Evolutionary conservation across 2,888 invertebrate genomes (phyloP), one percentile per base, ranked within the genome.

Genomic region (Hypsopygia costalis): DNA sequence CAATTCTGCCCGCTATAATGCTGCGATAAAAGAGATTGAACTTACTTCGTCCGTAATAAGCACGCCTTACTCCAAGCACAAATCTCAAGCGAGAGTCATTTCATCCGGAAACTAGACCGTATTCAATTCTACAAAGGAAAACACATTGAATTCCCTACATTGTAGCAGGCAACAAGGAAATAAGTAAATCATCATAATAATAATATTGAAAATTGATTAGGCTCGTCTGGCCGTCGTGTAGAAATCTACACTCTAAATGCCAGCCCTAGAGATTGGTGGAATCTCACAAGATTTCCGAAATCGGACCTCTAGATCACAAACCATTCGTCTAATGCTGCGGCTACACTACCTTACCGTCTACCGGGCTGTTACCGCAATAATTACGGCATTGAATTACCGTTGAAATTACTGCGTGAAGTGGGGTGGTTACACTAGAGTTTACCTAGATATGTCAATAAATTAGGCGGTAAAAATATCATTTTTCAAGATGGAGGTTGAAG

Each of bases 1-100:
- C 76, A 75, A 78, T 82, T 77, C 77, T 69, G 64, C 62, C 55
- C 56, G 71, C 77, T 78, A 73, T 82, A 83, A 81, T 73, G 68
- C 74, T 54, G 51, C 81, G 79, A 85, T 86, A 85, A 83, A 85
- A 80, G 69, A 85, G 80, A 87, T 86, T 83, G 86, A 81, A 81
- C 75, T 78, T 69, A 78, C 75, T 80, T 70, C 66, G 71, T 68
- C 69, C 69, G 75, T 80, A 78, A 79, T 81, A 83, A 79, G 76
- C 72, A 76, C 64, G 62, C 62, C 61, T 52, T 64, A 59, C 64
- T 71, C 54, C 52, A 55, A 25, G 55, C 55, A 53, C 51, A 59
- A 71, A 68, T 62, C 69, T 70, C 58, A 57, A 61, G 57, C 64
- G 54, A 62, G 52, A 51, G 63, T 59, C 53, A 51, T 71, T 71